Percentiles rank a stretch among this genome's conserved stretches.
Conservation (phyloP, 2,797 vertebrate genomes). For the Triplophysa yarkandensis region DNA sequence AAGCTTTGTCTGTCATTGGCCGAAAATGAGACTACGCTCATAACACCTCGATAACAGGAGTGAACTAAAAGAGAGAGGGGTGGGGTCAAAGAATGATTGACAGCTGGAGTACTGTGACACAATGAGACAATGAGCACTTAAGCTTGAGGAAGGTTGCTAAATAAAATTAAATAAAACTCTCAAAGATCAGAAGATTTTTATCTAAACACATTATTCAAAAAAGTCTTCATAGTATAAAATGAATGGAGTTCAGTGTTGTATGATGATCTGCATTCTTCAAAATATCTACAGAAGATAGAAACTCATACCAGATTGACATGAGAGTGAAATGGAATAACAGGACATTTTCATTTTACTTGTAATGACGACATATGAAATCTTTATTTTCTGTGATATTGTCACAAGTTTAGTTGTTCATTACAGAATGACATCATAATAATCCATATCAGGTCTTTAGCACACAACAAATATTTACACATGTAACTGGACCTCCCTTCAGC, state of each 20-base stretch:
- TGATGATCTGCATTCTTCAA: too few relatives aligned
- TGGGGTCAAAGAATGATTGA: neutral
- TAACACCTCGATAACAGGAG: slow-evolving; percentile 84
- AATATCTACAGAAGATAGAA: too few relatives aligned
- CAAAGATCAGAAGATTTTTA: neutral
- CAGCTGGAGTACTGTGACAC: neutral
- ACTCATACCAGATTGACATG: too few relatives aligned
- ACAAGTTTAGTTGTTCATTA: neutral
- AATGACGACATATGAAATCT: too few relatives aligned
- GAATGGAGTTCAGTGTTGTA: too few relatives aligned
- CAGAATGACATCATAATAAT: neutral
- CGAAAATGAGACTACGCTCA: slow-evolving; percentile 81
- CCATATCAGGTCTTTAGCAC: neutral
- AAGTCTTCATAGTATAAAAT: too few relatives aligned
- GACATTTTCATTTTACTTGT: too few relatives aligned
- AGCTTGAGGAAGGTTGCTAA: too few relatives aligned
- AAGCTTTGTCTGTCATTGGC: slow-evolving; percentile 81
- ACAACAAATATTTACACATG: slow-evolving; percentile 6
- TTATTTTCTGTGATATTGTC: neutral
- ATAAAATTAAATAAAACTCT: too few relatives aligned
- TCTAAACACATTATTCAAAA: too few relatives aligned
- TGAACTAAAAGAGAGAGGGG: slow-evolving; percentile 54
- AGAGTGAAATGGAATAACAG: too few relatives aligned
- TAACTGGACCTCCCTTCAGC: neutral
- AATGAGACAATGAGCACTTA: too few relatives aligned